Evolutionary conservation across 2,888 invertebrate species (phyloP).

Genomic region (Heliconius aoede): DNA sequence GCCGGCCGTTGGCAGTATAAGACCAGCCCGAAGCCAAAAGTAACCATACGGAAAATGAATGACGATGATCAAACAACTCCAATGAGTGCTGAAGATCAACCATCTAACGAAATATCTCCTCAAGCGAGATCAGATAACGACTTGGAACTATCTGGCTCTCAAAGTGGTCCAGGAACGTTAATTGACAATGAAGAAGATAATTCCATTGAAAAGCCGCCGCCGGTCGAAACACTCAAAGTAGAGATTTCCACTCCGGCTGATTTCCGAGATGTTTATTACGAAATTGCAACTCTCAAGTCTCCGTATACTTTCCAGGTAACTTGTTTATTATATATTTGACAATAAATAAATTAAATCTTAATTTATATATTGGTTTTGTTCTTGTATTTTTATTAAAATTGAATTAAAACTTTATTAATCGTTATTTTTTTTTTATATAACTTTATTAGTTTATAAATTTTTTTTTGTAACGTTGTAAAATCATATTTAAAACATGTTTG

Average conservation of each 20-base stretch:
- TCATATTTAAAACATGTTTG: no score
- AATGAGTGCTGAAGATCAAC: constrained; percentile 73
- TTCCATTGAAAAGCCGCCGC: constrained; percentile 85
- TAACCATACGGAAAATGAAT: constrained; percentile 89
- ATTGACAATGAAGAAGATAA: constrained; percentile 86
- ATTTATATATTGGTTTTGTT: constrained; percentile 5
- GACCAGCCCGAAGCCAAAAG: constrained; percentile 93
- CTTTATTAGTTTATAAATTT: no score
- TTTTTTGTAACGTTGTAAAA: no score
- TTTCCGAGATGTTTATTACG: constrained; percentile 93
- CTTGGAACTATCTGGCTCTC: constrained; percentile 89
- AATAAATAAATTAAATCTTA: background rate
- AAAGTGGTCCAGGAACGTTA: constrained; percentile 83
- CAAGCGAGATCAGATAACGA: constrained; percentile 85
- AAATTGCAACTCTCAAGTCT: constrained; percentile 95
- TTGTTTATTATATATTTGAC: no score
- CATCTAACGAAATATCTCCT: constrained; percentile 82
- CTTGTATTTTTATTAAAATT: no score
- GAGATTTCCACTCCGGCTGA: constrained; percentile 95
- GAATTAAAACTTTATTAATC: no score
- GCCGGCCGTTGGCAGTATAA: constrained; percentile 96
- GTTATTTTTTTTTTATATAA: no score
- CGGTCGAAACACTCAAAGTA: constrained; percentile 92
- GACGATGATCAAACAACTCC: constrained; percentile 82
- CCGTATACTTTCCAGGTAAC: constrained; percentile 94